phyloP scores from a whole-genome alignment of 2,113 vertebrate genomes.

The Alligator mississippiensis region DNA sequence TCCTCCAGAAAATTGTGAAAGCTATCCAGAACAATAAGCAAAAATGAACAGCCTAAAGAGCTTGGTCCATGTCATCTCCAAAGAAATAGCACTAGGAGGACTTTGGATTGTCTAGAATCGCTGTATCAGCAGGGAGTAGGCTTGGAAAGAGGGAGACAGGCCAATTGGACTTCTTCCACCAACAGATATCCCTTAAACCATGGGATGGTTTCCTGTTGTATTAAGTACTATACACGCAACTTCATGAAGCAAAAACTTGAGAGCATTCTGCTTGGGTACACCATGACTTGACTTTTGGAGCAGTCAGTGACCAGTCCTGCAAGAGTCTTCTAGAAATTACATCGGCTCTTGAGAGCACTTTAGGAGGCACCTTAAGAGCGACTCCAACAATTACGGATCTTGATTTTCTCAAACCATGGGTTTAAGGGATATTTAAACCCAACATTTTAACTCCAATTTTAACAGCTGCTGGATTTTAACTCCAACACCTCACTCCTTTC shows the following conservation, averaged over 20 bases:
- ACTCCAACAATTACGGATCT: neutral
- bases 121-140: neutral
- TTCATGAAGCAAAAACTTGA: neutral
- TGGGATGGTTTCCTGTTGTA: neutral
- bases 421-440: too few relatives aligned
- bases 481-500: neutral
- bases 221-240: neutral
- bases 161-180: neutral
- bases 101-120: neutral
- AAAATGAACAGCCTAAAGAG: neutral
- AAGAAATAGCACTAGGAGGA: neutral
- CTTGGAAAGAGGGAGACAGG: neutral
- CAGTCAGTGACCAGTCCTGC: neutral
- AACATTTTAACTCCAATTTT: too few relatives aligned
- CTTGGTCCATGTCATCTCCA: neutral
- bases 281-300: neutral
- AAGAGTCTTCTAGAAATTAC: neutral
- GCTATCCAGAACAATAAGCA: neutral
- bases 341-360: neutral
- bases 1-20: neutral
- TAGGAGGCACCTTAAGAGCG: neutral
- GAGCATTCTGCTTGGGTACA: neutral
- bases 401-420: neutral
- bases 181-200: neutral
- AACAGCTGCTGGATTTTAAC: neutral